A percentile compares a stretch with the other conserved stretches of the same genome.
Conservation (phyloP, 1,140 invertebrate species). For the Drosophila athabasca region DNA sequence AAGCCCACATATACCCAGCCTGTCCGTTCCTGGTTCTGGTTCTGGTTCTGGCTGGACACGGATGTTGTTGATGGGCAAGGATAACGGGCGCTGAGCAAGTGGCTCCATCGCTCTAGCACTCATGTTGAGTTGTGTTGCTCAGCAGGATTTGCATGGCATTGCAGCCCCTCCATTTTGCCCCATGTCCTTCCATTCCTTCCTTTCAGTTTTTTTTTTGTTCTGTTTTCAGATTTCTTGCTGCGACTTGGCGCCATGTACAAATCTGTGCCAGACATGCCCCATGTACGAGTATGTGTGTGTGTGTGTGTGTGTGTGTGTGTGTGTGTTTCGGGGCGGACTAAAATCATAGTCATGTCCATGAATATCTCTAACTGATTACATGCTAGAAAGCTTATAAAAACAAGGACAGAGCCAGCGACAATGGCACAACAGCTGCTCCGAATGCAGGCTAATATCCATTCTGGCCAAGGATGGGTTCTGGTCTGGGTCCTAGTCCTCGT, state of each 20-base stretch:
- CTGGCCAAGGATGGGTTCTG: not conserved
- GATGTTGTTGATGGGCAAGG: slow-evolving; percentile 48
- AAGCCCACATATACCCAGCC: slow-evolving; percentile 42
- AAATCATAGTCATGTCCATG: slow-evolving; percentile 81
- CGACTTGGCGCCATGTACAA: slow-evolving; percentile 61
- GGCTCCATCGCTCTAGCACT: slow-evolving; percentile 57
- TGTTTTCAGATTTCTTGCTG: slow-evolving; percentile 53
- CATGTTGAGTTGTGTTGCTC: slow-evolving; percentile 69
- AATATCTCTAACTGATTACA: slow-evolving; percentile 80
- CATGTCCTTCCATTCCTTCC: slow-evolving; percentile 42
- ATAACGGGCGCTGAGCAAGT: slow-evolving; percentile 36
- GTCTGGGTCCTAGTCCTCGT: slow-evolving; percentile 17
- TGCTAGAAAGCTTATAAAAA: slow-evolving; percentile 75
- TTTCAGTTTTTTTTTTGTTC: slow-evolving; percentile 14
- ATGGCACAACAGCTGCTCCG: slow-evolving; percentile 65
- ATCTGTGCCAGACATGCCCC: slow-evolving; percentile 23
- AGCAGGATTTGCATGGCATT: slow-evolving; percentile 74
- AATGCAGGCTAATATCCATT: slow-evolving; percentile 59
- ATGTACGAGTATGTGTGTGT: slow-evolving; percentile 1
- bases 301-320: slow-evolving; percentile 1
- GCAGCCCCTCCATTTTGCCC: slow-evolving; percentile 43
- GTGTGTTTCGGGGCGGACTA: slow-evolving; percentile 37
- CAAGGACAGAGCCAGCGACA: slow-evolving; percentile 64
- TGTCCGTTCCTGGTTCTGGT: slow-evolving; percentile 1
- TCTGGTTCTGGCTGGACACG: slow-evolving; percentile 31